Conservation (phyloP, 2,797 vertebrate genomes). For the Craterocephalus amniculus region DNA sequence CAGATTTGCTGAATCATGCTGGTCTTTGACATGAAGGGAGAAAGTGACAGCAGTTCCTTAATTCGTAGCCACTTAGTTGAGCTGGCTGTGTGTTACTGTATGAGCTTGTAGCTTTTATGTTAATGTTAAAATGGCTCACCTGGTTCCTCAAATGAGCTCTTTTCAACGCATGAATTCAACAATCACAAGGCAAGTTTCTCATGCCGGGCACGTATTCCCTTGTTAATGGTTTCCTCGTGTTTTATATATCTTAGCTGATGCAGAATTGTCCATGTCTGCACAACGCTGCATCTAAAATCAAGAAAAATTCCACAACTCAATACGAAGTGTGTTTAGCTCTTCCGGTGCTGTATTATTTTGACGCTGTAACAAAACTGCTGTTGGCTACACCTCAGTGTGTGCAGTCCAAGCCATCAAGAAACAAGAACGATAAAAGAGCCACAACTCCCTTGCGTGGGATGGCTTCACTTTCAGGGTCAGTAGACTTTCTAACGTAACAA, state of each 20-base stretch:
- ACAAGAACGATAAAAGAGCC: slow-evolving; percentile 58
- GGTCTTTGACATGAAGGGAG: too few relatives aligned
- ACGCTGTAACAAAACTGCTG: slow-evolving; percentile 43
- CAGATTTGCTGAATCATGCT: too few relatives aligned
- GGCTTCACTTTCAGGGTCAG: slow-evolving; percentile 81
- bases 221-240: not conserved
- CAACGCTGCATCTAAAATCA: not conserved
- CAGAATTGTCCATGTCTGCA: too few relatives aligned
- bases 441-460: slow-evolving; percentile 67
- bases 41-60: too few relatives aligned
- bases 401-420: slow-evolving; percentile 43
- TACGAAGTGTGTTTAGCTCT: slow-evolving; percentile 1
- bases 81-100: too few relatives aligned
- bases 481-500: slow-evolving; percentile 80
- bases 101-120: too few relatives aligned
- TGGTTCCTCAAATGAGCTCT: too few relatives aligned
- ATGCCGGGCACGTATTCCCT: not conserved
- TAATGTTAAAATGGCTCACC: too few relatives aligned
- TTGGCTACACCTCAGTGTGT: slow-evolving; percentile 36
- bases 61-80: too few relatives aligned
- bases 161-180: too few relatives aligned
- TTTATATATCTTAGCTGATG: not conserved
- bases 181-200: too few relatives aligned
- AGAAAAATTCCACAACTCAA: not conserved
- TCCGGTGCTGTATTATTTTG: slow-evolving; percentile 11